A percentile compares a stretch with the other conserved stretches of the same genome.
Conservation (phyloP, 1,140 invertebrate species). For the Scaptodrosophila lebanonensis region DNA sequence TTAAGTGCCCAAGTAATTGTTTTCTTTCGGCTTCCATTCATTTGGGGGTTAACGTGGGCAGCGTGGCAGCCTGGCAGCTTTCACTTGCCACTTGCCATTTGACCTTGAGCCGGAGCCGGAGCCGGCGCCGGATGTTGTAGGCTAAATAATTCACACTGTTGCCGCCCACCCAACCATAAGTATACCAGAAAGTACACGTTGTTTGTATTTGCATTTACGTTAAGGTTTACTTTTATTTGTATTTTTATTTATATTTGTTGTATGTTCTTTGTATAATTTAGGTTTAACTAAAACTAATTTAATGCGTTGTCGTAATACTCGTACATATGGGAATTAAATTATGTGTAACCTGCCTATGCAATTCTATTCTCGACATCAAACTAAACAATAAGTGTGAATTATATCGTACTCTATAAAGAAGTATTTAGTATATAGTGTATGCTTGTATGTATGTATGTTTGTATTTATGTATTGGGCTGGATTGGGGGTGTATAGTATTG, state of each 20-base stretch:
- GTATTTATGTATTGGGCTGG: slow-evolving; percentile 26
- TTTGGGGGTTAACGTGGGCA: too few relatives aligned
- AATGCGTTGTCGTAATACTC: slow-evolving; percentile 8
- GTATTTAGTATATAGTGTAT: slow-evolving; percentile 38
- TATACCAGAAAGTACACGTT: slow-evolving; percentile 4
- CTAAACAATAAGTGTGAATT: too few relatives aligned
- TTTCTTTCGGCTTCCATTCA: slow-evolving; percentile 61
- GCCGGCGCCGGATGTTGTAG: slow-evolving; percentile 9
- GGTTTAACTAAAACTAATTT: slow-evolving; percentile 34
- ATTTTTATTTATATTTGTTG: slow-evolving; percentile 29
- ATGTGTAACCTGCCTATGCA: too few relatives aligned
- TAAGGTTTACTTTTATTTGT: slow-evolving; percentile 45
- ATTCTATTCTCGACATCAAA: too few relatives aligned
- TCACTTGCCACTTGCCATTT: slow-evolving; percentile 66
- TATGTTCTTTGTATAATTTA: slow-evolving; percentile 62
- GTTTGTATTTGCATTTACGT: slow-evolving; percentile 37
- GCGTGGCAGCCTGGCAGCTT: neutral
- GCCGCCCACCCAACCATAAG: neutral
- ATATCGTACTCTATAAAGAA: too few relatives aligned
- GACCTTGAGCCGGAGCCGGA: slow-evolving; percentile 45
- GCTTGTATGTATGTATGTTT: slow-evolving; percentile 23
- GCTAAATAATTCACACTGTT: slow-evolving; percentile 5
- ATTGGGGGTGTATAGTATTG: too few relatives aligned
- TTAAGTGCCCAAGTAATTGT: slow-evolving; percentile 76
- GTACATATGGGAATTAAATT: slow-evolving; percentile 36